Evolutionary conservation across 1,140 invertebrate genomes (phyloP).

Genomic region (Drosophila athabasca): DNA sequence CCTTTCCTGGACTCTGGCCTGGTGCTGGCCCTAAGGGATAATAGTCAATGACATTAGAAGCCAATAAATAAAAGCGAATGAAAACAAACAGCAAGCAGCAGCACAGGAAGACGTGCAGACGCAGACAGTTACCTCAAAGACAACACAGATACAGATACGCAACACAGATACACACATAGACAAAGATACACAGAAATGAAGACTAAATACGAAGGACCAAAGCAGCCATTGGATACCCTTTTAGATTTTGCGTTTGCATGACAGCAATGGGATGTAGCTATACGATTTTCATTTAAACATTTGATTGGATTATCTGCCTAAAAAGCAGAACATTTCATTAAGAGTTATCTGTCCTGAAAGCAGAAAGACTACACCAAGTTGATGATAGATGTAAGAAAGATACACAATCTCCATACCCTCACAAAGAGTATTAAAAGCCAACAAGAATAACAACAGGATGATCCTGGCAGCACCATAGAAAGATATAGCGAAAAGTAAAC

Average conservation of each 20-base stretch:
- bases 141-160: too few relatives aligned
- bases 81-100: slow-evolving; percentile 62
- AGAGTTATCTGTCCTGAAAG: neutral
- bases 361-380: too few relatives aligned
- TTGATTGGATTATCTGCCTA: too few relatives aligned
- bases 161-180: neutral
- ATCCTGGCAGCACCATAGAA: neutral
- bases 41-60: slow-evolving; percentile 74
- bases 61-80: slow-evolving; percentile 76
- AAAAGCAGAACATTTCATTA: too few relatives aligned
- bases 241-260: too few relatives aligned
- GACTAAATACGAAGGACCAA: too few relatives aligned
- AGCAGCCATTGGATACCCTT: too few relatives aligned
- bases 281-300: too few relatives aligned
- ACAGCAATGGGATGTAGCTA: too few relatives aligned
- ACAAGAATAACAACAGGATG: neutral
- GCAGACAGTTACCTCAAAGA: slow-evolving; percentile 24
- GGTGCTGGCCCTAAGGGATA: slow-evolving; percentile 47
- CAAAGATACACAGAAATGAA: slow-evolving; percentile 2
- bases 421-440: neutral
- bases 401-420: too few relatives aligned
- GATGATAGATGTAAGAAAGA: too few relatives aligned
- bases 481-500: too few relatives aligned
- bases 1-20: slow-evolving; percentile 15
- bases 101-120: slow-evolving; percentile 50